Conservation (phyloP, 1,140 invertebrate genomes). For the Drosophila burlai region DNA sequence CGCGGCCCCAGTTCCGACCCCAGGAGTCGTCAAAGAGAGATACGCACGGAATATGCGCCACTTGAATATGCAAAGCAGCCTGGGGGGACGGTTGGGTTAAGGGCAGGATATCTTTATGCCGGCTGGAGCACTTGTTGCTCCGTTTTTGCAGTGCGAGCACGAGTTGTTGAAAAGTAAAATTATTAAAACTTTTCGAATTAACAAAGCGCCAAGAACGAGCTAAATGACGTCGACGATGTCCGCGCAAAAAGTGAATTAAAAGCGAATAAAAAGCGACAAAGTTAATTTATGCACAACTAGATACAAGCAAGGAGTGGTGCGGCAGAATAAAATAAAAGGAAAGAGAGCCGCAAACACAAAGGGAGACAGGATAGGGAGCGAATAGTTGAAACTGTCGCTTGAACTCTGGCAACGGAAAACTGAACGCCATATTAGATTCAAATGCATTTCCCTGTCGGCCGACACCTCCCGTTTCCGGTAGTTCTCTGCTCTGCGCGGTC, state of each 20-base stretch:
- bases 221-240: conserved; percentile 62
- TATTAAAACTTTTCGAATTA: conserved; percentile 78
- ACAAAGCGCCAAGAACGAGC: conserved; percentile 60
- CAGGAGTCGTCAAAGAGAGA: conserved; percentile 28
- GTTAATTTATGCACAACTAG: conserved; percentile 71
- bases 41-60: conserved; percentile 27
- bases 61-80: conserved; percentile 52
- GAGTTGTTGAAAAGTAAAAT: conserved; percentile 71
- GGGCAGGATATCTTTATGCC: conserved; percentile 12
- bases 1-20: background rate
- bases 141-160: conserved; percentile 31
- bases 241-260: conserved; percentile 66
- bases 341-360: background rate
- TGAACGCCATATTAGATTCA: conserved; percentile 77
- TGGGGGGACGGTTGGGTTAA: background rate
- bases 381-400: conserved; percentile 55
- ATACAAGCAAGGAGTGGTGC: conserved; percentile 21
- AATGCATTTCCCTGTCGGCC: conserved; percentile 72
- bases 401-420: conserved; percentile 62
- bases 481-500: conserved; percentile 10
- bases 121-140: conserved; percentile 60
- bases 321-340: background rate
- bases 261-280: conserved; percentile 68
- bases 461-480: conserved; percentile 65
- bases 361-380: conserved; percentile 1